These are phyloP conservation scores for Prunella himalayana DNA, from an alignment of 2,113 vertebrate species.

Conservation along the genomic window DNA sequence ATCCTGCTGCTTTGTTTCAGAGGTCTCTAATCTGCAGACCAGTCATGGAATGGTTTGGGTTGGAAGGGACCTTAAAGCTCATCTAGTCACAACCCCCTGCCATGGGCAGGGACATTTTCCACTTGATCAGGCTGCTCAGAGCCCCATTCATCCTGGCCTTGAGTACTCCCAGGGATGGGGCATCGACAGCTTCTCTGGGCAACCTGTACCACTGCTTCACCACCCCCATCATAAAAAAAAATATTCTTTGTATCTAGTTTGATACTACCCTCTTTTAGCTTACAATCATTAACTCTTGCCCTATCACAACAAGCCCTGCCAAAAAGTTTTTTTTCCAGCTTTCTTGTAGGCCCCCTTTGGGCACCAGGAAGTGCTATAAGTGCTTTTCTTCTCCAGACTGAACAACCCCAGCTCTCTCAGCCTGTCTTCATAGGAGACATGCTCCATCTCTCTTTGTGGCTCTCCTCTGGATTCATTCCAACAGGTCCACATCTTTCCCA, in stretches of 20 bases:
- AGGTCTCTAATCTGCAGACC: not conserved
- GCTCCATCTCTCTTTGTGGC: not conserved
- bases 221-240: not conserved
- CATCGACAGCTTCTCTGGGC: not conserved
- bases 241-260: not conserved
- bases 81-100: too few relatives aligned
- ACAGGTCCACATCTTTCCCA: not conserved
- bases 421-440: not conserved
- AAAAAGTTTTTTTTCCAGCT: not conserved
- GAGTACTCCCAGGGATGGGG: not conserved
- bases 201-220: not conserved
- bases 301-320: rapidly evolving
- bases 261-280: not conserved
- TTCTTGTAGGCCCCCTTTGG: not conserved
- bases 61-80: not conserved
- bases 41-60: not conserved
- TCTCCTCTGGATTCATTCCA: not conserved
- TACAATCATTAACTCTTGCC: not conserved
- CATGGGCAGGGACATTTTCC: not conserved
- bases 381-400: not conserved
- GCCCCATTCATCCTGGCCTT: not conserved
- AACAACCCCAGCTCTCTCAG: not conserved
- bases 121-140: not conserved
- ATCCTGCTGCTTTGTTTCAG: not conserved
- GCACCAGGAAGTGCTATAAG: not conserved